Evolutionary conservation across 2,797 vertebrate species (phyloP).

Genomic region (Argyrosomus regius): DNA sequence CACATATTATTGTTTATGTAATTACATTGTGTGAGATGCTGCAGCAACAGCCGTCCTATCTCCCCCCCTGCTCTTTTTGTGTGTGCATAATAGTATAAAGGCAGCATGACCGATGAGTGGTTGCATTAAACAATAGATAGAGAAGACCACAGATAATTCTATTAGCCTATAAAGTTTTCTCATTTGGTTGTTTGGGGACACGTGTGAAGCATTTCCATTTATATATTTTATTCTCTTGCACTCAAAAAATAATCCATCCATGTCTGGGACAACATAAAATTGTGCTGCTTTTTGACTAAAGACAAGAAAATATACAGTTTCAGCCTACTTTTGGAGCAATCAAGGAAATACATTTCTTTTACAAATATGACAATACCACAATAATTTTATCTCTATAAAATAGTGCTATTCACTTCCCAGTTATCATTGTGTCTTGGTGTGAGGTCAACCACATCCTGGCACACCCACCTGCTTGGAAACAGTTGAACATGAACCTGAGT

Average conservation of each 20-base stretch:
- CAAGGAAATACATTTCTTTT: background rate
- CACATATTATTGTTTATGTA: slow-evolving; percentile 84
- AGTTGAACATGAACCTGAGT: background rate
- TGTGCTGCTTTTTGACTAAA: background rate
- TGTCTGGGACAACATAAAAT: background rate
- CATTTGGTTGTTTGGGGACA: slow-evolving; percentile 17
- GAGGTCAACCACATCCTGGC: slow-evolving; percentile 10
- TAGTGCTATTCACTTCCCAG: background rate
- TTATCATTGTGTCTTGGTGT: background rate
- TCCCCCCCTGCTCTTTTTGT: slow-evolving; percentile 50
- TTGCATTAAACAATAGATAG: slow-evolving; percentile 71
- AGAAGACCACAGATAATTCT: slow-evolving; percentile 72
- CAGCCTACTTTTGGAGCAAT: background rate
- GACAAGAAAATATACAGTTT: background rate
- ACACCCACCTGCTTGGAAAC: background rate
- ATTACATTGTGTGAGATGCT: slow-evolving; percentile 76
- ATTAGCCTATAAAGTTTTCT: slow-evolving; percentile 66
- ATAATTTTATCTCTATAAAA: background rate
- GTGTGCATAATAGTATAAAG: slow-evolving; percentile 71
- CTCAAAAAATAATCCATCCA: slow-evolving; percentile 18
- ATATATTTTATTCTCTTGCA: slow-evolving; percentile 12
- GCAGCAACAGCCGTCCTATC: slow-evolving; percentile 54
- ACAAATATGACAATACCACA: background rate
- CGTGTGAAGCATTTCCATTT: slow-evolving; percentile 35
- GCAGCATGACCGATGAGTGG: slow-evolving; percentile 77